Evolutionary conservation across 2,888 invertebrate genomes (phyloP).

Genomic region (Perizoma affinitatum): DNA sequence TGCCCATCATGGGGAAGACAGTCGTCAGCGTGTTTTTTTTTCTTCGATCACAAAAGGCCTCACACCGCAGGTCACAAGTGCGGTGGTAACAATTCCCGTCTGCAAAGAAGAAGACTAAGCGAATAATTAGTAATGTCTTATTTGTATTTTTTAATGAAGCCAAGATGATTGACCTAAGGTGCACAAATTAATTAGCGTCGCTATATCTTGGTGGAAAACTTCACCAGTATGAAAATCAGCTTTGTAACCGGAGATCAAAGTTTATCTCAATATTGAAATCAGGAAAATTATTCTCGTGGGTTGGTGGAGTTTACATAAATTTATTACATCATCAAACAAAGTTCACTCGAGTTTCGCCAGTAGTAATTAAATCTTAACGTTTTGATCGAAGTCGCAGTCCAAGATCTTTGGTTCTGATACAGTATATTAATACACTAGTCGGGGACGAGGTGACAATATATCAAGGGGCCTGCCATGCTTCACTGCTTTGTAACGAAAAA

Average conservation of each 20-base stretch:
- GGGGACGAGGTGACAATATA: conserved; percentile 22
- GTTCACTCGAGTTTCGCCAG: conserved; percentile 24
- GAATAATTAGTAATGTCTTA: too few species aligned
- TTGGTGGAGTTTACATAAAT: conserved; percentile 35
- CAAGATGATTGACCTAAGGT: too few species aligned
- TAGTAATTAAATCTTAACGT: conserved; percentile 37
- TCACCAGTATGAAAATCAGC: conserved; percentile 26
- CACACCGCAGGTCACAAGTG: too few species aligned
- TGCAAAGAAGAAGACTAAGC: too few species aligned
- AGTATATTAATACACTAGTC: conserved; percentile 21
- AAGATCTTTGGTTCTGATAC: conserved; percentile 6
- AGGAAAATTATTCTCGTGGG: conserved; percentile 31
- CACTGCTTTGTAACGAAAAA: conserved; percentile 1
- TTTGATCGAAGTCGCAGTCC: conserved; percentile 3
- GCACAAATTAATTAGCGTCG: too few species aligned
- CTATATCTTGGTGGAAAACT: conserved; percentile 10
- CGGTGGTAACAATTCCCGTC: too few species aligned
- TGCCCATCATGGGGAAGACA: too few species aligned
- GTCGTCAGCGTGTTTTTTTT: too few species aligned
- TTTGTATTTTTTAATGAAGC: too few species aligned
- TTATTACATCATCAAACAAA: conserved; percentile 39
- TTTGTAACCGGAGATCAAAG: conserved; percentile 33
- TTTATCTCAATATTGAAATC: conserved; percentile 37
- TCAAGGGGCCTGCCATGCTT: conserved; percentile 11
- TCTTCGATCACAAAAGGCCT: too few species aligned